Conservation (phyloP, 2,797 vertebrate species). For the Enteromius mattozi region DNA sequence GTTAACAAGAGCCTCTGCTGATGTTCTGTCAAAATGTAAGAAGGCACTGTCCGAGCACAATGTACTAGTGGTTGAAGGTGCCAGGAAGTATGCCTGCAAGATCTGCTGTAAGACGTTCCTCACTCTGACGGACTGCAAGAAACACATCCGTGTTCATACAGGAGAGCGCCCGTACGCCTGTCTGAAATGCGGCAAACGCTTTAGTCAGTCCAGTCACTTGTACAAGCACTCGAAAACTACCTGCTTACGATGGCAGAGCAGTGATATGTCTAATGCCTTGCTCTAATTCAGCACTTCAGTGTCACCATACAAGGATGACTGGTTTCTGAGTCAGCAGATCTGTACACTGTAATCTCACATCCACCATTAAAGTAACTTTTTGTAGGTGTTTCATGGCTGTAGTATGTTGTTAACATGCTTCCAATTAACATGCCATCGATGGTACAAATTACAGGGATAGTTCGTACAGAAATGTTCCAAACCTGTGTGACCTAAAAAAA, state of each 20-base stretch:
- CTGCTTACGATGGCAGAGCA: slow-evolving; percentile 97
- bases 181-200: slow-evolving; percentile 96
- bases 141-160: slow-evolving; percentile 97
- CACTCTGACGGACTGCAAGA: slow-evolving; percentile 98
- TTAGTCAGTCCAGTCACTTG: slow-evolving; percentile 97
- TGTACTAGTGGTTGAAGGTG: slow-evolving; percentile 95
- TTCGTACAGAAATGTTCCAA: not conserved
- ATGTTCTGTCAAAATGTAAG: slow-evolving; percentile 98
- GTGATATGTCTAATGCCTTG: slow-evolving; percentile 88
- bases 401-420: slow-evolving; percentile 4
- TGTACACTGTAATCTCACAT: not conserved
- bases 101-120: slow-evolving; percentile 99
- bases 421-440: not conserved
- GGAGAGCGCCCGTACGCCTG: slow-evolving; percentile 98
- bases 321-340: not conserved
- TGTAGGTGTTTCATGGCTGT: not conserved
- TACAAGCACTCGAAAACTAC: slow-evolving; percentile 99
- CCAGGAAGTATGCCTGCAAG: slow-evolving; percentile 96
- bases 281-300: slow-evolving; percentile 73
- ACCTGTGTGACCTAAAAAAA: not conserved
- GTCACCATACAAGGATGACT: not conserved
- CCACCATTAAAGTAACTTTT: not conserved
- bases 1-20: slow-evolving; percentile 92
- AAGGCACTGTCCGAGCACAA: slow-evolving; percentile 98
- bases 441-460: not conserved